A percentile compares a stretch with the other conserved stretches of the same genome.
Conservation (phyloP, 2,113 vertebrate genomes). For the Haliaeetus leucogaster region DNA sequence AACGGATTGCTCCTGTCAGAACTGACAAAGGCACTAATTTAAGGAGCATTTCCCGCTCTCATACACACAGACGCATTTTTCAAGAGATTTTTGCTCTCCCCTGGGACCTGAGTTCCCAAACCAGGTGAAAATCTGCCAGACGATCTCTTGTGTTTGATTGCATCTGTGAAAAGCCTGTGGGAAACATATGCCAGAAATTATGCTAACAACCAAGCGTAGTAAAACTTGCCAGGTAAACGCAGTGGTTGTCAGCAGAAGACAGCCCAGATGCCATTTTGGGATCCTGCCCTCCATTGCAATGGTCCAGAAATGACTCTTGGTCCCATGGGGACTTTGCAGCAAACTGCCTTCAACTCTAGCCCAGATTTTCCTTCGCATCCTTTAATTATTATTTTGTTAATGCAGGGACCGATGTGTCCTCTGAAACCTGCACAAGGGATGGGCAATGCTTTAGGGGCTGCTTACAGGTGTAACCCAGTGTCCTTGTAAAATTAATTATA, state of each 20-base stretch:
- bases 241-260: background rate
- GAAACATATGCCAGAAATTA: background rate
- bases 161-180: background rate
- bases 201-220: rapidly evolving
- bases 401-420: background rate
- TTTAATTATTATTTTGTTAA: background rate
- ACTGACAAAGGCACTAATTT: background rate
- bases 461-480: background rate
- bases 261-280: background rate
- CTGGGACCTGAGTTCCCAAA: background rate
- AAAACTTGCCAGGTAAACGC: background rate
- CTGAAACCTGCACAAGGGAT: background rate
- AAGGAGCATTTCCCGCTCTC: background rate
- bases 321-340: background rate
- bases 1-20: background rate
- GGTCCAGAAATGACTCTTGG: background rate
- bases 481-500: background rate
- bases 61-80: background rate
- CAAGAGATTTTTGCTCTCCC: background rate
- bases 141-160: background rate
- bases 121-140: background rate
- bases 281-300: background rate
- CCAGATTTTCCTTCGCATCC: background rate
- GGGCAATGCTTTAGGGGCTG: background rate
- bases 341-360: background rate